phyloP scores from a whole-genome alignment of 2,113 vertebrate species.

The Haemorhous mexicanus region DNA sequence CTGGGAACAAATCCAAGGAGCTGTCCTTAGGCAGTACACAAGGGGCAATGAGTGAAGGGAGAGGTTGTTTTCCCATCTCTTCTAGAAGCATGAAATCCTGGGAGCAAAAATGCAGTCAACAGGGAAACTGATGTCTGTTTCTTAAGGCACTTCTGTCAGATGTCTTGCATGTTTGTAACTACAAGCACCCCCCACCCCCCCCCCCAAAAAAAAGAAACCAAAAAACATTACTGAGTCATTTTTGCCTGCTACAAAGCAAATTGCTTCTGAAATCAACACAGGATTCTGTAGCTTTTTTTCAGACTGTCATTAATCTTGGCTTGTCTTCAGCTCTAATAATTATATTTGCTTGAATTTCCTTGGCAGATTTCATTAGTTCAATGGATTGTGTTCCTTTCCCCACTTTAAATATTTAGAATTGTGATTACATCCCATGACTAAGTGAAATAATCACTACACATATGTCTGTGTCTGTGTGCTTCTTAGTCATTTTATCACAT shows the following conservation, averaged over 20 bases:
- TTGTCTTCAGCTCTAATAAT: constrained; percentile 23
- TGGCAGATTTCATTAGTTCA: constrained; percentile 12
- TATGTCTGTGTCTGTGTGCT: not conserved
- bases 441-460: not conserved
- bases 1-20: not conserved
- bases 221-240: not conserved
- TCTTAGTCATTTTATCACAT: not conserved
- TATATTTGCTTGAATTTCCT: constrained; percentile 13
- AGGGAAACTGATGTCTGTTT: not conserved
- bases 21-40: not conserved
- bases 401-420: constrained; percentile 1
- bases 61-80: not conserved
- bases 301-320: not conserved
- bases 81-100: not conserved
- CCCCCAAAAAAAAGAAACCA: not conserved
- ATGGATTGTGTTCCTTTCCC: not conserved
- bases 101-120: not conserved
- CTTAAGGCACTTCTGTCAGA: not conserved
- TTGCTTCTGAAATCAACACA: not conserved
- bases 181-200: rapidly evolving
- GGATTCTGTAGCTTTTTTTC: not conserved
- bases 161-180: not conserved
- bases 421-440: not conserved
- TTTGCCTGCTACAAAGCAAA: not conserved
- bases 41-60: not conserved